Evolutionary conservation across 2,888 invertebrate genomes (phyloP).

Genomic region (Drosophila anceps): DNA sequence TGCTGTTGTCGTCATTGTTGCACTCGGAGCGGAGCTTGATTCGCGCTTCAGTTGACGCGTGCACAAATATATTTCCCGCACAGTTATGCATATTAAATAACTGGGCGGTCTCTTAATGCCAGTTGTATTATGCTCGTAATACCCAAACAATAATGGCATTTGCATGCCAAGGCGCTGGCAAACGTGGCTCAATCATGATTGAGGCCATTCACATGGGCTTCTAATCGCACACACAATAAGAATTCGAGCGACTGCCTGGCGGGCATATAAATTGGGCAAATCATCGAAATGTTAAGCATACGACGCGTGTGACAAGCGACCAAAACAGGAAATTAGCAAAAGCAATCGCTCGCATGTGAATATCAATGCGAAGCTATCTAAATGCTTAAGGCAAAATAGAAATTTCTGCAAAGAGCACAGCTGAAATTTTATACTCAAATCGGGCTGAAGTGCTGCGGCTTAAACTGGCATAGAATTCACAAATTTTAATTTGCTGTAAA

Average conservation of each 20-base stretch:
- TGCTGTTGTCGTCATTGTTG: slow-evolving; percentile 24
- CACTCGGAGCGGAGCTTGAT: slow-evolving; percentile 16
- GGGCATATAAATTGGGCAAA: slow-evolving; percentile 35
- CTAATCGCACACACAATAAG: slow-evolving; percentile 55
- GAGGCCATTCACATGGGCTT: slow-evolving; percentile 33
- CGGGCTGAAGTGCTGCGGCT: not conserved
- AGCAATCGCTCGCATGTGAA: not conserved
- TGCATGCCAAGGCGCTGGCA: slow-evolving; percentile 51
- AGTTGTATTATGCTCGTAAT: slow-evolving; percentile 9
- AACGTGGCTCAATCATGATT: slow-evolving; percentile 29
- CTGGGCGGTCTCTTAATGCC: slow-evolving; percentile 26
- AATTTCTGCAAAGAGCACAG: not conserved
- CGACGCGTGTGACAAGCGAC: slow-evolving; percentile 27
- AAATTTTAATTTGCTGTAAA: not conserved
- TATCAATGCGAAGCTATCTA: not conserved
- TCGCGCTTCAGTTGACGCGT: slow-evolving; percentile 55
- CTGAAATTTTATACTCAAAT: not conserved
- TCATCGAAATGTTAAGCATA: slow-evolving; percentile 33
- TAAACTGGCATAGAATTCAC: not conserved
- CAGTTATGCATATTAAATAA: slow-evolving; percentile 72
- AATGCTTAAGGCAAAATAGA: not conserved
- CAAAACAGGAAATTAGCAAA: slow-evolving; percentile 17
- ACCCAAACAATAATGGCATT: slow-evolving; percentile 31
- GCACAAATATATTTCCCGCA: slow-evolving; percentile 48
- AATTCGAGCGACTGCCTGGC: slow-evolving; percentile 18